Base-by-base conservation (phyloP, 2,888 invertebrate species). In the Orthosia cruda region DNA sequence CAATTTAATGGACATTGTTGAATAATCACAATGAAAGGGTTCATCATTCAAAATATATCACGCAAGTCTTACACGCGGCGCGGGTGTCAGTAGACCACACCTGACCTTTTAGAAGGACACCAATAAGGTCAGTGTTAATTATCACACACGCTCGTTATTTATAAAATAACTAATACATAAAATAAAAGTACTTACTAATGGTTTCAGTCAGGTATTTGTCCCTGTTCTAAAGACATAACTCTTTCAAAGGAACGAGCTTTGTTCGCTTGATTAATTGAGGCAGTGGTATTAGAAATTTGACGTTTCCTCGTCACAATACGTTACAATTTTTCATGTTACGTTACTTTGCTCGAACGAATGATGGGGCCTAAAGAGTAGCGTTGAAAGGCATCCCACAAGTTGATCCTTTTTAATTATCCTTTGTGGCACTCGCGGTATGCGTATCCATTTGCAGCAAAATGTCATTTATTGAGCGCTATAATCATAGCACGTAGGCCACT, bases 401-500 rank as follows among this genome's bases (percentile, higher is more conserved):
- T 65, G 61, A 75, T 55, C 15, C 20, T 7, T 59, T 50, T 62
- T 20, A 71, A 66, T 66, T 62, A 66, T 40, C 50, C 66, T 64
- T 65, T 75, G 61, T 61, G 50, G n/a, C 23, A 47, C 23, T 62
- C 65, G 20, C 13, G 49, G 11, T 49, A 77, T 67, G 47, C 62
- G 57, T 67, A 55, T 59, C 47, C 49, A 74, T 81, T 75, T 54
- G 49, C 63, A n/a, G 52, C 54, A 26, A 75, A 55, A 45, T 49
- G 4, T 11, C 18, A n/a, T 81, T 63, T 57, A 82, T 52, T 57
- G 52, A 18, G 18, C 4, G 1, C 20, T 18, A 63, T 63, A 81
- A 59, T 77, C 40, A 23, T 47, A 49, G 50, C 57, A 77, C 62
- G 68, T 63, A 77, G 52, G n/a, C 77, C 45, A 82, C 62, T 77